phyloP scores from a whole-genome alignment of 2,888 invertebrate species.

The Lordiphosa andalusiaca region DNA sequence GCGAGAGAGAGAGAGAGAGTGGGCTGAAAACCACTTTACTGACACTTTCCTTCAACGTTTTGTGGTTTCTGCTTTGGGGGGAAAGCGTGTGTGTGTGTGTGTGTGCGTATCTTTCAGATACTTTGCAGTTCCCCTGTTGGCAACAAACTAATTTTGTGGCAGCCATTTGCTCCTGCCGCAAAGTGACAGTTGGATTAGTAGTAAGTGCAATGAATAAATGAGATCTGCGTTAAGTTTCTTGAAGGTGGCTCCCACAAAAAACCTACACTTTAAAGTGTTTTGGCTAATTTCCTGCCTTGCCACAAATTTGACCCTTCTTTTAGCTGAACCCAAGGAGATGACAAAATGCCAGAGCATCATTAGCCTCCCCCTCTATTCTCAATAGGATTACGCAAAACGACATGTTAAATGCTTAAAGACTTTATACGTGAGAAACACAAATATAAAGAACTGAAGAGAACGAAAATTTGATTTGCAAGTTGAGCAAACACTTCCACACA shows the following conservation, averaged over 20 bases:
- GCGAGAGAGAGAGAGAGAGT: not conserved
- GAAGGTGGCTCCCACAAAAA: no score
- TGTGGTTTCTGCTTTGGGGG: conserved; percentile 1
- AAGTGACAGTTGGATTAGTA: conserved; percentile 64
- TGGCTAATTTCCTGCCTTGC: conserved; percentile 36
- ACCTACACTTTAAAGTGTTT: not conserved
- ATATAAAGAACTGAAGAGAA: conserved; percentile 42
- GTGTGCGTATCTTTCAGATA: conserved; percentile 1
- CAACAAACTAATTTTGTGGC: conserved; percentile 50
- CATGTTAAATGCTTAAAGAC: conserved; percentile 57
- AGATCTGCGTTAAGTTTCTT: no score
- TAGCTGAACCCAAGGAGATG: conserved; percentile 39
- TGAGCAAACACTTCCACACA: conserved; percentile 31
- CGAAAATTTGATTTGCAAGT: conserved; percentile 55
- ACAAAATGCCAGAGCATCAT: conserved; percentile 29
- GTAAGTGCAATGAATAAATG: conserved; percentile 11
- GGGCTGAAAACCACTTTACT: conserved; percentile 56
- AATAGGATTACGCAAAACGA: conserved; percentile 61
- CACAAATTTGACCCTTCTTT: conserved; percentile 52
- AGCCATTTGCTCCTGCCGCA: conserved; percentile 50
- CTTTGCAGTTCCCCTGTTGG: conserved; percentile 1
- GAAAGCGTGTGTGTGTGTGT: conserved; percentile 6
- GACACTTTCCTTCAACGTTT: conserved; percentile 39
- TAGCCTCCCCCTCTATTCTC: conserved; percentile 28
- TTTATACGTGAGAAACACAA: conserved; percentile 22